Evolutionary conservation across 2,888 invertebrate species (phyloP).

Genomic region (Drosophila robusta): DNA sequence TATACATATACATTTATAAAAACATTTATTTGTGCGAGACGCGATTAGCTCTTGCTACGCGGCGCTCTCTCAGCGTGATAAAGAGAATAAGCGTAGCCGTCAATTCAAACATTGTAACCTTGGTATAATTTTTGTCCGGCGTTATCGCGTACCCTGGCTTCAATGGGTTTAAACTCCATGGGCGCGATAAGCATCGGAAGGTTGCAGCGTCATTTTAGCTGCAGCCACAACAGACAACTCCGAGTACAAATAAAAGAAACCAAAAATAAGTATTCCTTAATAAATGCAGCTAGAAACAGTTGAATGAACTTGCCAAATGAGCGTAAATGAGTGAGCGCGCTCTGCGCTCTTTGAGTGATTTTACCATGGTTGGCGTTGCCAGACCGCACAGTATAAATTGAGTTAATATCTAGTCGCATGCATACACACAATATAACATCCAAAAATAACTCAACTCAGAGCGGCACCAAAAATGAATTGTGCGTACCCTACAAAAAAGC

Average conservation of each 20-base stretch:
- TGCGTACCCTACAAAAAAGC: slow-evolving; percentile 4
- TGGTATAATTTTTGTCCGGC: slow-evolving; percentile 56
- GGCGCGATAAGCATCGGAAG: slow-evolving; percentile 9
- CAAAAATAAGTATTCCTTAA: slow-evolving; percentile 10
- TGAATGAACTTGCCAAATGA: slow-evolving; percentile 51
- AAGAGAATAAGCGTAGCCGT: slow-evolving; percentile 39
- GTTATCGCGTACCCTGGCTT: slow-evolving; percentile 43
- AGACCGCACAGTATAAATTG: slow-evolving; percentile 34
- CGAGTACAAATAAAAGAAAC: slow-evolving; percentile 1
- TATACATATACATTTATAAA: slow-evolving; percentile 3
- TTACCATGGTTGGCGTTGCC: slow-evolving; percentile 29
- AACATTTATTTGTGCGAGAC: slow-evolving; percentile 3
- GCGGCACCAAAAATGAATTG: slow-evolving; percentile 2
- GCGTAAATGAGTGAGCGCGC: slow-evolving; percentile 3
- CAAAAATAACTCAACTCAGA: slow-evolving; percentile 60
- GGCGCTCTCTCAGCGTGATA: slow-evolving; percentile 41
- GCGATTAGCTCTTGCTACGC: slow-evolving; percentile 45
- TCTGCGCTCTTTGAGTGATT: slow-evolving; percentile 27
- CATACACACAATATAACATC: slow-evolving; percentile 20
- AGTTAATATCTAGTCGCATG: slow-evolving; percentile 19
- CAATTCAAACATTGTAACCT: slow-evolving; percentile 45
- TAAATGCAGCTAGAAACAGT: slow-evolving; percentile 28
- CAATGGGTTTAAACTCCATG: not conserved
- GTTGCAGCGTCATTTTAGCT: slow-evolving; percentile 12
- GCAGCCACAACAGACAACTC: slow-evolving; percentile 15